Base-by-base conservation (phyloP, 2,888 invertebrate species). In the Biston stratarius region DNA sequence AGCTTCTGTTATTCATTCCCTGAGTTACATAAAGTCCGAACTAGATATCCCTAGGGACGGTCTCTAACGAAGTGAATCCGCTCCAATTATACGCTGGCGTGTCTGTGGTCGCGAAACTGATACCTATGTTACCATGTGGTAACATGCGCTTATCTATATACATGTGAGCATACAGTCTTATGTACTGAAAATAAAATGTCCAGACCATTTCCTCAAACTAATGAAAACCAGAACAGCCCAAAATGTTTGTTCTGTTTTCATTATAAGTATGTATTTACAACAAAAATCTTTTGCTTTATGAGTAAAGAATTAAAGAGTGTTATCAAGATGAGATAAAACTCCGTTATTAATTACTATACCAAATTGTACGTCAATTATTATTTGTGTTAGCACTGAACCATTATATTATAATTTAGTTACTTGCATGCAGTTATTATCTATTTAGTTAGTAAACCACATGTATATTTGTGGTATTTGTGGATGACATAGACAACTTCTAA, bases 21-120 rank as follows among this genome's bases (percentile, higher is more conserved):
- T 14, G 9, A 14, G 33, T 44, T 40, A 53, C 40, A 55, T 33
- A 40, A 40, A 53, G 53, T 55, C 24, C 24, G 1, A 5, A 47
- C 45, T 9, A 47, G 44, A 34, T 47, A n/a, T 71, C 70, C 61
- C 67, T 65, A 68, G 70, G 63, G 70, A 61, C 40, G 45, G 55
- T 66, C 69, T 47, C 71, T 75, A 74, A 74, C 67, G 73, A 75
- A 74, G 73, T 71, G 73, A 65, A 56, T 71, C 67, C 70, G 72
- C 74, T 72, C 75, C 74, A 75, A 75, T 75, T 75, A 74, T 70
- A 62, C 63, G 73, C 34, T 56, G 44, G 56, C 36, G 64, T 64
- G 64, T 60, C 67, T 65, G 59, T 60, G 45, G 64, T 34, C 14
- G 55, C 48, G 24, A 47, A 65, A 55, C 64, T 64, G 47, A 55